phyloP scores from a whole-genome alignment of 2,888 invertebrate genomes.

The Lampropteryx suffumata region DNA sequence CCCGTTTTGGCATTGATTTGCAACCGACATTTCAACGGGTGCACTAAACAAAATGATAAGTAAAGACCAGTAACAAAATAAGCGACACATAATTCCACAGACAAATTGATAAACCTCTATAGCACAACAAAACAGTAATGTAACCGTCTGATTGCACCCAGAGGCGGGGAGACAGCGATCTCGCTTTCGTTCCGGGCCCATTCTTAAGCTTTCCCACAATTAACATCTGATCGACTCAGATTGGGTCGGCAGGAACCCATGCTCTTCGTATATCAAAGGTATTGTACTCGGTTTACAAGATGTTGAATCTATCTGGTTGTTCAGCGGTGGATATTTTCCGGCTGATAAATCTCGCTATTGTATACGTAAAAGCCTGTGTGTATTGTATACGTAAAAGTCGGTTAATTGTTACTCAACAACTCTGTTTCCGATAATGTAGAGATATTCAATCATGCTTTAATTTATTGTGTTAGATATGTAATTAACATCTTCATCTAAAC shows the following conservation, averaged over 20 bases:
- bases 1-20: too few relatives aligned
- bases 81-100: background rate
- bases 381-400: too few relatives aligned
- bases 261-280: conserved; percentile 11
- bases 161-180: conserved; percentile 43
- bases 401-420: too few relatives aligned
- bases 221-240: conserved; percentile 54
- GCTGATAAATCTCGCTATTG: background rate
- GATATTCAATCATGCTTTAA: too few relatives aligned
- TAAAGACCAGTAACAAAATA: too few relatives aligned
- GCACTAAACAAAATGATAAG: too few relatives aligned
- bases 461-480: too few relatives aligned
- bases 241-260: conserved; percentile 24
- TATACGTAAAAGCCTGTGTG: too few relatives aligned
- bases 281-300: conserved; percentile 9
- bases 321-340: background rate
- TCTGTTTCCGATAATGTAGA: too few relatives aligned
- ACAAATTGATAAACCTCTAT: background rate
- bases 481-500: too few relatives aligned
- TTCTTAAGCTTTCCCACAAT: conserved; percentile 70
- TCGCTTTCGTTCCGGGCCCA: conserved; percentile 68
- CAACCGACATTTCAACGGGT: too few relatives aligned
- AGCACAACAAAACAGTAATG: conserved; percentile 14
- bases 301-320: background rate
- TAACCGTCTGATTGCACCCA: conserved; percentile 39